Evolutionary conservation across 1,140 invertebrate species (phyloP), one percentile per base, ranked within the genome.

Genomic region (Drosophila arizonae): DNA sequence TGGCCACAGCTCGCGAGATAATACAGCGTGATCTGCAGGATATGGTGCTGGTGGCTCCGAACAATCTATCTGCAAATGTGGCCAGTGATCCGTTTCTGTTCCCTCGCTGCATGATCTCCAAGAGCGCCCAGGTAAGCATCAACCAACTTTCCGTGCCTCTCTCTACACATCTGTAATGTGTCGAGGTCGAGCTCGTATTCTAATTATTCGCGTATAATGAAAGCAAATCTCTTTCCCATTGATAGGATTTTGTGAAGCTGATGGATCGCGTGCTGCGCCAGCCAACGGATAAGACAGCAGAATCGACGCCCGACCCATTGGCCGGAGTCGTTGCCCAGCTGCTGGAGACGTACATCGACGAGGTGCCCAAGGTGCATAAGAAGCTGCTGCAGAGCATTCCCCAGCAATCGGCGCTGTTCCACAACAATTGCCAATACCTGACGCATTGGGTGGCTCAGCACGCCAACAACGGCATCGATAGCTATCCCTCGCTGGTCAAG

Each of bases 381-480:
- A 94, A 95, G 74, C 94, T 95, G 76, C 92, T 98, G 26, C 94
- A 95, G 85, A 96, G 94, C 6, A 95, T 98, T 78, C 97, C 97
- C 11, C 96, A 97, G 82, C 95, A 97, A 93, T 67, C 93, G 96
- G 97, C 96, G n/a, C 79, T 98, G 17, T 97, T 97, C 80, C 95
- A 98, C 92, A 99, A 98, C 92, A 98, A 98, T 91, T 98, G 97
- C 82, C 95, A 97, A 94, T 98, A 95, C 89, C 93, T 98, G 1
- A 94, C 95, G 0, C 95, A 98, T 92, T 94, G 90, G 75, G 88
- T 93, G 39, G 63, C 75, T 0, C 81, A 80, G 24, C 90, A 91
- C 61, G 73, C 92, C n/a, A 77, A 89, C 33, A 76, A 76, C 43
- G 84, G 79, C 30, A 85, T 92, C 15, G 90, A 91, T 21, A 81